Conservation (phyloP, 2,888 invertebrate species). For the Conops quadrifasciatus region DNA sequence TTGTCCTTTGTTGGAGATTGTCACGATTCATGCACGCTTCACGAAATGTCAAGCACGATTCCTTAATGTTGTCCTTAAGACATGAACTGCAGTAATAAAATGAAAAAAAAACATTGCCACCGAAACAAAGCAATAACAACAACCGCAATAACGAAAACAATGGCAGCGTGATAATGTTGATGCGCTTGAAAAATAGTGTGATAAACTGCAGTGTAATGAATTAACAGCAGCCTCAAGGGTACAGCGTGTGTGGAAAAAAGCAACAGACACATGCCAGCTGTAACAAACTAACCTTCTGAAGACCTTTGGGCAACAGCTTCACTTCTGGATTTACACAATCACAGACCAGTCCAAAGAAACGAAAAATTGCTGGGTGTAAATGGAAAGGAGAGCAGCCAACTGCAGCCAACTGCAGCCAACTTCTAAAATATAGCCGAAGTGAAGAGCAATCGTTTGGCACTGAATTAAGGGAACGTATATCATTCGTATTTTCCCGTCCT, state of each 20-base stretch:
- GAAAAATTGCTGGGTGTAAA: not conserved
- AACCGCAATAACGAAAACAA: conserved; percentile 22
- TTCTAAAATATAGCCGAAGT: too few species aligned
- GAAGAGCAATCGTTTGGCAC: too few species aligned
- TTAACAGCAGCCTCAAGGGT: conserved; percentile 30
- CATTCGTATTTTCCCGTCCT: too few species aligned
- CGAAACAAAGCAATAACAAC: not conserved
- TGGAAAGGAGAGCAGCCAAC: not conserved
- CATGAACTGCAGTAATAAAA: not conserved
- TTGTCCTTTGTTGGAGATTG: too few species aligned
- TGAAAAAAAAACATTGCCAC: not conserved
- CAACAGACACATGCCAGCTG: conserved; percentile 30
- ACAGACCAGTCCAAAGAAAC: not conserved
- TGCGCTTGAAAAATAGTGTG: conserved; percentile 33
- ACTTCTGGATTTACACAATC: conserved; percentile 5
- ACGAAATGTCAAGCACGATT: not conserved
- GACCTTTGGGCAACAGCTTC: conserved; percentile 20
- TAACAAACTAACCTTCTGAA: conserved; percentile 1
- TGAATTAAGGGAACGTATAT: too few species aligned
- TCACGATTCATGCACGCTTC: not conserved
- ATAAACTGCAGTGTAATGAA: conserved; percentile 42
- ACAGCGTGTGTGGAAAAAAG: not conserved
- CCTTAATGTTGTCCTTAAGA: not conserved
- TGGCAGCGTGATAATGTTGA: conserved; percentile 34
- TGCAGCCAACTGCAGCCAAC: too few species aligned